Evolutionary conservation across 2,888 invertebrate genomes (phyloP), one percentile per base, ranked within the genome.

Genomic region (Drosophila mercatorum): DNA sequence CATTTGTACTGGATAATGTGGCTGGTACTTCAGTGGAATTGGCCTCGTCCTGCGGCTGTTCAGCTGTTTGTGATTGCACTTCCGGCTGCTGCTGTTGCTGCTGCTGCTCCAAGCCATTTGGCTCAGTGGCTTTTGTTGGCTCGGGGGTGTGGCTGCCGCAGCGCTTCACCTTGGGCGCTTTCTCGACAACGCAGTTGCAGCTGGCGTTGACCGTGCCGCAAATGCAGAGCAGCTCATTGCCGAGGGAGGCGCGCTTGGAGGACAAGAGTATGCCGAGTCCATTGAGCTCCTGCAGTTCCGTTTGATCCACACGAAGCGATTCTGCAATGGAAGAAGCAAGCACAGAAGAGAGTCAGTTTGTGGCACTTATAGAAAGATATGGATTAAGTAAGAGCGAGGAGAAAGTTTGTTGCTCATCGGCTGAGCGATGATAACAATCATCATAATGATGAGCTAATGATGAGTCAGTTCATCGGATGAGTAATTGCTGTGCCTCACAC

Each of bases 231-330:
- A 71, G 52, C 62, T 83, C 88, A 59, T 70, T 78, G 57, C 68
- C 28, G 2, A 83, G 60, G n/a, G 88, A 88, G 17, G 88, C 66
- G 3, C 83, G 75, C n/a, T 88, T 83, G 4, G 83, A 1, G 8
- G 75, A n/a, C 14, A 75, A 28, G 4, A 75, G 46, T 2, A 65
- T 53, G 0, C 83, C 83, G 31, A 75, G 60, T 40, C 71, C 68
- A 36, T 67, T 84, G n/a, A 88, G 79, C 55, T 84, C 83, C 49
- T 81, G 83, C 41, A 88, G 47, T 17, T 84, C 83, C 6, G 84
- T 72, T 58, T 81, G 84, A 58, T 84, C 84, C 41, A 86, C 87
- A n/a, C 84, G 84, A 22, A 84, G 55, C 14, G 84, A 84, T 71
- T 84, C 84, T 84, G 77, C 31, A 76, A 31, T 38, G 26, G 0